Percentiles rank a stretch among this genome's conserved stretches.
Conservation (phyloP, 2,797 vertebrate genomes). For the Semaprochilodus insignis region DNA sequence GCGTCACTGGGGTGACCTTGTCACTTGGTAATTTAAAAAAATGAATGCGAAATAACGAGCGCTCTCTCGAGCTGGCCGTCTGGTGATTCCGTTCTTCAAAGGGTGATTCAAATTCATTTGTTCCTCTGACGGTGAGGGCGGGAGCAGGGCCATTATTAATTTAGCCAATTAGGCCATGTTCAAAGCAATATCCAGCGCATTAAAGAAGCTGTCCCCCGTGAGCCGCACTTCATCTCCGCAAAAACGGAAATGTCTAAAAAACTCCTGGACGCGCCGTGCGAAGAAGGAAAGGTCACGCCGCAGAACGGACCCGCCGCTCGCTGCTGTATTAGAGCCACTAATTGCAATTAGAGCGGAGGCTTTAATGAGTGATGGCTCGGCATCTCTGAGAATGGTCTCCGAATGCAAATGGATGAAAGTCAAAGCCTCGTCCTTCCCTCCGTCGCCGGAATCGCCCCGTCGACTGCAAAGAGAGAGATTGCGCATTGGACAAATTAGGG, state of each 20-base stretch:
- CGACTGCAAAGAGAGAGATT: not conserved
- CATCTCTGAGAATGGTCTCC: constrained; percentile 57
- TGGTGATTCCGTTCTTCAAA: constrained; percentile 71
- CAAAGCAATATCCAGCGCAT: constrained; percentile 77
- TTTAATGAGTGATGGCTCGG: constrained; percentile 66
- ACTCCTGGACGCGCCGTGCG: constrained; percentile 49
- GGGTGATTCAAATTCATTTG: constrained; percentile 75
- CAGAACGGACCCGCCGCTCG: constrained; percentile 62
- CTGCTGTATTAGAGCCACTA: constrained; percentile 61
- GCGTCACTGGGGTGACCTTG: constrained; percentile 71
- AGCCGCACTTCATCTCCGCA: constrained; percentile 57
- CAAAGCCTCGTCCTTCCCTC: constrained; percentile 23
- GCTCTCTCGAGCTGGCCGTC: constrained; percentile 62
- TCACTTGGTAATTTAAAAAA: constrained; percentile 61
- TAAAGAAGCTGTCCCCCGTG: constrained; percentile 70
- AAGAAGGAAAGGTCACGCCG: constrained; percentile 73
- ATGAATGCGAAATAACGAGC: constrained; percentile 72
- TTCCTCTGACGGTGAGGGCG: constrained; percentile 67
- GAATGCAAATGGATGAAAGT: constrained; percentile 52
- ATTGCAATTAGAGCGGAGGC: constrained; percentile 63
- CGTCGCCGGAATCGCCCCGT: not conserved
- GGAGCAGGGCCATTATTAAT: constrained; percentile 75
- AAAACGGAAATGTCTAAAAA: constrained; percentile 70
- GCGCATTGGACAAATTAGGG: not conserved
- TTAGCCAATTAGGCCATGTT: constrained; percentile 80